Evolutionary conservation across 2,888 invertebrate genomes (phyloP).

Genomic region (Plagodis pulveraria): DNA sequence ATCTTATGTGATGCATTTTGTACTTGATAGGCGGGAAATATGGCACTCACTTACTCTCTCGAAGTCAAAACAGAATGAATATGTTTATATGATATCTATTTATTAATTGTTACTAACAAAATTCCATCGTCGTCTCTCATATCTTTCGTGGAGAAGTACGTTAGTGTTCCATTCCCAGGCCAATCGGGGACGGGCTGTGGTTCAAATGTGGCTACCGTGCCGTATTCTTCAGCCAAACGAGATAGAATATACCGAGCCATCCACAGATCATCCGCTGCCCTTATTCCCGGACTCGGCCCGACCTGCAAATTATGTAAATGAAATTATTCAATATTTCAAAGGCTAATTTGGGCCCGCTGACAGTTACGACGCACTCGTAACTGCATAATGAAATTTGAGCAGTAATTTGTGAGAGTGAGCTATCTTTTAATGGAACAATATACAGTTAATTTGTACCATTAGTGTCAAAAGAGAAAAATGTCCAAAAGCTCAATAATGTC

Average conservation of each 20-base stretch:
- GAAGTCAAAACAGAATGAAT: too few species aligned
- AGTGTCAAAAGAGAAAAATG: too few species aligned
- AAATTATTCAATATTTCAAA: slow-evolving; percentile 17
- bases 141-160: slow-evolving; percentile 94
- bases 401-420: not conserved
- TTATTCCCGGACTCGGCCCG: slow-evolving; percentile 94
- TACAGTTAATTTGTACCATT: too few species aligned
- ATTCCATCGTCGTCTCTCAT: slow-evolving; percentile 95
- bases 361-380: slow-evolving; percentile 2
- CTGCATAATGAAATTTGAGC: slow-evolving; percentile 3
- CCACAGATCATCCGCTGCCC: slow-evolving; percentile 94
- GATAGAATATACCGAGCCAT: slow-evolving; percentile 93
- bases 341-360: slow-evolving; percentile 38
- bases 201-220: slow-evolving; percentile 87
- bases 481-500: too few species aligned
- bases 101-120: slow-evolving; percentile 63
- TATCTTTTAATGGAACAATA: too few species aligned
- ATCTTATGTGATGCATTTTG: too few species aligned
- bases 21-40: too few species aligned
- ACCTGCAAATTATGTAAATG: slow-evolving; percentile 81
- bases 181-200: slow-evolving; percentile 92
- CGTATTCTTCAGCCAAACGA: slow-evolving; percentile 95
- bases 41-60: too few species aligned
- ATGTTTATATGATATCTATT: too few species aligned
- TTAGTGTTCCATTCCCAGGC: slow-evolving; percentile 96